Evolutionary conservation across 2,797 vertebrate genomes (phyloP), one percentile per base, ranked within the genome.

Genomic region (Aplochiton taeniatus): DNA sequence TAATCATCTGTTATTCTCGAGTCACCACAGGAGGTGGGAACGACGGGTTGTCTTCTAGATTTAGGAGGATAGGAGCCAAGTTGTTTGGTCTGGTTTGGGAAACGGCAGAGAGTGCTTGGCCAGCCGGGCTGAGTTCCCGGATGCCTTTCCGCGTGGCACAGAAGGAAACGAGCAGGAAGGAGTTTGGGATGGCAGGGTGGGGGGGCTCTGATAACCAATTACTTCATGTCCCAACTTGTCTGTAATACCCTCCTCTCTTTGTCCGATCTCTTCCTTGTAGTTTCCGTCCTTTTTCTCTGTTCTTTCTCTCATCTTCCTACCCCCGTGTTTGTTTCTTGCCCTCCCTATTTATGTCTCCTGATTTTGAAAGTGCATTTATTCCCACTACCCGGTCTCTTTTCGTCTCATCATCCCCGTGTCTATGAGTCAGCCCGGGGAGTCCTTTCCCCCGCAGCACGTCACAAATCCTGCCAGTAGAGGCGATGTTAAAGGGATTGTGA

Each of bases 71-170:
- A 77, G 42, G 12, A 1, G 58, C 49, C 52, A 12, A 0, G 2
- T n/a, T 62, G 72, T 75, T 71, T 61, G 8, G 56, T 57, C n/a
- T 78, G 19, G 58, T 66, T 59, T 57, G 61, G 52, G 73, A 67
- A 70, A 44, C 4, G 12, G 18, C 4, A 14, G 11, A 14, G 11
- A 70, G 55, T 46, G 19, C 63, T 69, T 53, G 31, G 53, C 14
- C 77, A 78, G 72, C 78, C 80, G 79, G 72, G 61, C 60, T 65
- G 14, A 73, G 83, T 81, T 84, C 71, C 69, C 16, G n/a, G n/a
- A n/a, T n/a, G n/a, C n/a, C n/a, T n/a, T n/a, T n/a, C n/a, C n/a
- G 31, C 6, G 31, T 31, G 31, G 31, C 13, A 10, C 16, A 45
- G 45, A 53, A 61, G 17, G 67, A 67, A 69, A 69, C 70, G 65